Percentiles rank a stretch among this genome's conserved stretches.
These are phyloP conservation scores for Resseliella maxima DNA, from an alignment of 2,888 invertebrate species.

Conservation along the genomic window DNA sequence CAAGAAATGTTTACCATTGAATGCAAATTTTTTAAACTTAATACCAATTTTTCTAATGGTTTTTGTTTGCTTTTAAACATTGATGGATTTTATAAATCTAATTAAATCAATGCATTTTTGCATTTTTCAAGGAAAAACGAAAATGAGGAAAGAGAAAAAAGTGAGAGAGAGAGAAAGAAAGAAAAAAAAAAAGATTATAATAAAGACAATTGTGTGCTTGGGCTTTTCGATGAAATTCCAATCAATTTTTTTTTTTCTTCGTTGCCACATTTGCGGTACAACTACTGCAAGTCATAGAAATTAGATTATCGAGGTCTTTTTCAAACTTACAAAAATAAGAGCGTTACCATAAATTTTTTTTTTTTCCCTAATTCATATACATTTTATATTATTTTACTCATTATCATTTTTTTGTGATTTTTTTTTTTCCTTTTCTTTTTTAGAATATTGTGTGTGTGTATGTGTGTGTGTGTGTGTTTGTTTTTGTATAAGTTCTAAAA, in stretches of 20 bases:
- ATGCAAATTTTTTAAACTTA: neutral
- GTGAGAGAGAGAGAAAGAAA: no score
- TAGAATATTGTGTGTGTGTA: conserved; percentile 53
- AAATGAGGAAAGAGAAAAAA: no score
- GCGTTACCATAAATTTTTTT: conserved; percentile 35
- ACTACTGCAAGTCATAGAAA: conserved; percentile 19
- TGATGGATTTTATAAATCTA: no score
- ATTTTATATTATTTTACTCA: conserved; percentile 12
- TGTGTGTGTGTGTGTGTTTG: no score
- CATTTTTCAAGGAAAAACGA: no score
- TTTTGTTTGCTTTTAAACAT: no score
- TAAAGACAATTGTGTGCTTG: neutral
- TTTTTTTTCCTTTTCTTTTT: neutral
- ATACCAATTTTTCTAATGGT: neutral
- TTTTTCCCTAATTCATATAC: conserved; percentile 20
- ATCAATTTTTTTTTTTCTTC: neutral
- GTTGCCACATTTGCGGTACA: neutral
- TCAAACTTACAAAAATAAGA: conserved; percentile 50
- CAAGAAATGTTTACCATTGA: no score
- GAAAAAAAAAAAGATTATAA: no score
- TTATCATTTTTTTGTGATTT: conserved; percentile 36
- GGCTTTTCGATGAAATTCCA: neutral
- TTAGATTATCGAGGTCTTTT: conserved; percentile 48
- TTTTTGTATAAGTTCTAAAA: conserved; percentile 49
- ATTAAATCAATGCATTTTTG: no score